phyloP scores from a whole-genome alignment of 2,113 vertebrate genomes.

The Prunella himalayana region DNA sequence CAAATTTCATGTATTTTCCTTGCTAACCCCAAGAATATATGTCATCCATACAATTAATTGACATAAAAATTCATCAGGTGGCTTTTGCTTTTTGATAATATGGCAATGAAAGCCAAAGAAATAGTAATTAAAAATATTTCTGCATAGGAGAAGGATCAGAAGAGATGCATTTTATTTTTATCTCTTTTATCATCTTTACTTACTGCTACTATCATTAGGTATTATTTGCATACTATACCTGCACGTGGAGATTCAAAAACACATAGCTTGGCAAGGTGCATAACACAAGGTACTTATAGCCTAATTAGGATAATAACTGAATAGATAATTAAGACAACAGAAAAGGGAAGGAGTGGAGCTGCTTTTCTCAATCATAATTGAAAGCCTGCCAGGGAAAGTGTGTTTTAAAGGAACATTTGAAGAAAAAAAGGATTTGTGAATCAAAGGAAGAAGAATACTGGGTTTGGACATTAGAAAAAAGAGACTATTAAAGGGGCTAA shows the following conservation, averaged over 20 bases:
- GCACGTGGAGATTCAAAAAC: not conserved
- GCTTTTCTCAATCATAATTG: not conserved
- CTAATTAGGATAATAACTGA: not conserved
- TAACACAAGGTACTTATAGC: not conserved
- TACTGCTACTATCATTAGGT: not conserved
- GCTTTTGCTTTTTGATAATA: not conserved
- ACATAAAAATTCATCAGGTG: not conserved
- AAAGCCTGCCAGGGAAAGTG: not conserved
- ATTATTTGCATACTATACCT: not conserved
- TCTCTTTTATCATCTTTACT: not conserved
- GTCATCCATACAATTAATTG: not conserved
- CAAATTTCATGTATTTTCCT: not conserved
- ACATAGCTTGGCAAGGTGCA: not conserved
- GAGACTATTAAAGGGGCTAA: not conserved
- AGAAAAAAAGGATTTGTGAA: not conserved
- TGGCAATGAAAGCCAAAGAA: not conserved
- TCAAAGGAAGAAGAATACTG: not conserved
- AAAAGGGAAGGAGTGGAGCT: not conserved
- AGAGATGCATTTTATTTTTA: not conserved
- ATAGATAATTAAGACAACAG: conserved; percentile 3
- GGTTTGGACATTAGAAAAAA: not conserved
- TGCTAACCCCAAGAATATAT: not conserved
- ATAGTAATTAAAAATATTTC: not conserved
- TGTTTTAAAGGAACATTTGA: not conserved
- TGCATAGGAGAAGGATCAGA: not conserved